A percentile compares a stretch with the other conserved stretches of the same genome.
Evolutionary conservation across 64 coral and sea anemone species (phyloP).

Genomic region (Stylophora pistillata): DNA sequence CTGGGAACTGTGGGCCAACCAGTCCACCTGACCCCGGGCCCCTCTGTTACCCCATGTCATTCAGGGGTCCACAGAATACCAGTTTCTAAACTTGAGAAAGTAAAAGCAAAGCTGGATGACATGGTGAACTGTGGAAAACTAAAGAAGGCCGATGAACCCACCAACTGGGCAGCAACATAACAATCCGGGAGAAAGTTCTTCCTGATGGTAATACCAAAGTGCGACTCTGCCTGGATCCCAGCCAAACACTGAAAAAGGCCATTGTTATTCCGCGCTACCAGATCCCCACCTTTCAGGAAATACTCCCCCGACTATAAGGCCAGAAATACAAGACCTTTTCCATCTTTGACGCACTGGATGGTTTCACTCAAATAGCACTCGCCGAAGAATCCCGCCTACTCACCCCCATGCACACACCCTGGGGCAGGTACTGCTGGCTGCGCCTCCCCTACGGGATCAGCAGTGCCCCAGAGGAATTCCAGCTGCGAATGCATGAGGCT

Average conservation of each 20-base stretch:
- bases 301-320: neutral
- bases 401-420: too few species aligned
- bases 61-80: neutral
- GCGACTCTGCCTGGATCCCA: slow-evolving; percentile 35
- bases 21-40: neutral
- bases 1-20: neutral
- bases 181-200: slow-evolving; percentile 24
- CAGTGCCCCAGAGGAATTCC: too few species aligned
- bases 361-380: too few species aligned
- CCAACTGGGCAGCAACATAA: slow-evolving; percentile 42
- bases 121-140: slow-evolving; percentile 14
- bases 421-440: too few species aligned
- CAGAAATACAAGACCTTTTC: slow-evolving; percentile 13
- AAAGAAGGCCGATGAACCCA: slow-evolving; percentile 40
- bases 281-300: neutral
- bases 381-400: too few species aligned
- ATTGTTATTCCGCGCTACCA: slow-evolving; percentile 13
- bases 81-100: neutral
- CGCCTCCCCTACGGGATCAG: too few species aligned
- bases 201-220: slow-evolving; percentile 26
- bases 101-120: slow-evolving; percentile 1
- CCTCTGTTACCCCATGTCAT: neutral
- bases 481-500: too few species aligned
- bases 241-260: slow-evolving; percentile 15
- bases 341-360: too few species aligned